Evolutionary conservation across 2,113 vertebrate genomes (phyloP), one percentile per base, ranked within the genome.

Genomic region (Elanoides forficatus): DNA sequence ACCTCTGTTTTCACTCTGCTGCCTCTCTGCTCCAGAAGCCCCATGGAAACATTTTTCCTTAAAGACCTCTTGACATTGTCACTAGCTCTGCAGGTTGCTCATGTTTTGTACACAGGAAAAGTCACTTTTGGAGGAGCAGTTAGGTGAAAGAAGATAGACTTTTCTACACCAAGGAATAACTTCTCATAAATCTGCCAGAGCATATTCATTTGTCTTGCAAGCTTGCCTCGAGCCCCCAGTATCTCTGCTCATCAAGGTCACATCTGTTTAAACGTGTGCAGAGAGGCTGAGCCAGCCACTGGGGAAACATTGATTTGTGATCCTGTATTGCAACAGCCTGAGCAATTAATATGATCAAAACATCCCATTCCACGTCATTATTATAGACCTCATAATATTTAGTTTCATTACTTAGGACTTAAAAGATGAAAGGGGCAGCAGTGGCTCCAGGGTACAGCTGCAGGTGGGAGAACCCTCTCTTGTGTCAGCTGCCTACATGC

Each of bases 211-310:
- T 86, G 71, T 95, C 86, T 88, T 70, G 53, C 66, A 73, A 50
- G 86, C 65, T 71, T 40, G 59, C 91, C 80, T 91, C 20, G 1
- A 94, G 89, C 80, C 67, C 65, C 79, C 52, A 0, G 2, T 65
- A 92, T 90, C 68, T 86, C 55, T 76, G 70, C 89, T 96, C 55
- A 86, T 83, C 86, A 93, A 95, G 94, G 95, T 96, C 96, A 95
- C 81, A 87, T 91, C 95, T 95, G 91, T 66, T 96, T 81, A 67
- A 92, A 80, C 0, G 11, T 74, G 63, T 22, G 14, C 4, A 8
- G 56, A 73, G 76, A 79, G 70, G 36, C 58, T 75, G 58, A 81
- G 80, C 73, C 48, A 76, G 62, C 65, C 76, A 71, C 68, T 83
- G 72, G 71, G 71, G 86, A 93, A 81, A 65, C 56, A 55, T n/a